phyloP scores from a whole-genome alignment of 2,113 vertebrate genomes.

The Tursiops truncatus region DNA sequence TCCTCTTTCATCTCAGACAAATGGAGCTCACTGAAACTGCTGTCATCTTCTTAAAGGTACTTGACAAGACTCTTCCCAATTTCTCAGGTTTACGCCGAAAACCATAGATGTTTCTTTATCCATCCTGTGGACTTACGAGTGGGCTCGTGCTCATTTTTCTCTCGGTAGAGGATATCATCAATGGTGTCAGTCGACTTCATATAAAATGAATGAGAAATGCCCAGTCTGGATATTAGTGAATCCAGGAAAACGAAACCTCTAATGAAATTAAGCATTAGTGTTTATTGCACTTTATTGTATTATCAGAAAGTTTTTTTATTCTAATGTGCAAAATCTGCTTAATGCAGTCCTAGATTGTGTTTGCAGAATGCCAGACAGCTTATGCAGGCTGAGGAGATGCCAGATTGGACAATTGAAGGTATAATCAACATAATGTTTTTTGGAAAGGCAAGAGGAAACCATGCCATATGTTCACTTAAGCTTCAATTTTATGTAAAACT shows the following conservation, averaged over 20 bases:
- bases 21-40: slow-evolving; percentile 76
- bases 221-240: slow-evolving; percentile 76
- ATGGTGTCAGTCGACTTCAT: slow-evolving; percentile 72
- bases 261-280: slow-evolving; percentile 88
- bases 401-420: slow-evolving; percentile 91
- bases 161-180: slow-evolving; percentile 66
- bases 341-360: slow-evolving; percentile 84
- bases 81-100: slow-evolving; percentile 73
- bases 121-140: slow-evolving; percentile 12
- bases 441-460: slow-evolving; percentile 90
- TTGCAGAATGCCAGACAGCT: slow-evolving; percentile 84
- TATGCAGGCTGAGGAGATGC: slow-evolving; percentile 83
- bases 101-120: slow-evolving; percentile 38
- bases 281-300: slow-evolving; percentile 88
- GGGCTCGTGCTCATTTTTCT: background rate
- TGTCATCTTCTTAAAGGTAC: slow-evolving; percentile 78
- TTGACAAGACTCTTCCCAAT: slow-evolving; percentile 65
- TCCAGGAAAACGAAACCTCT: slow-evolving; percentile 82
- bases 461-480: slow-evolving; percentile 91
- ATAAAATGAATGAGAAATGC: slow-evolving; percentile 80
- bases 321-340: slow-evolving; percentile 89
- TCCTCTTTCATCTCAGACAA: slow-evolving; percentile 75
- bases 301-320: slow-evolving; percentile 89
- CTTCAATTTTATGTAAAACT: slow-evolving; percentile 90
- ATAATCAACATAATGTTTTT: slow-evolving; percentile 92